Percentiles rank a stretch among this genome's conserved stretches.
phyloP scores from a whole-genome alignment of 1,140 invertebrate species.

The Helicoverpa zea region DNA sequence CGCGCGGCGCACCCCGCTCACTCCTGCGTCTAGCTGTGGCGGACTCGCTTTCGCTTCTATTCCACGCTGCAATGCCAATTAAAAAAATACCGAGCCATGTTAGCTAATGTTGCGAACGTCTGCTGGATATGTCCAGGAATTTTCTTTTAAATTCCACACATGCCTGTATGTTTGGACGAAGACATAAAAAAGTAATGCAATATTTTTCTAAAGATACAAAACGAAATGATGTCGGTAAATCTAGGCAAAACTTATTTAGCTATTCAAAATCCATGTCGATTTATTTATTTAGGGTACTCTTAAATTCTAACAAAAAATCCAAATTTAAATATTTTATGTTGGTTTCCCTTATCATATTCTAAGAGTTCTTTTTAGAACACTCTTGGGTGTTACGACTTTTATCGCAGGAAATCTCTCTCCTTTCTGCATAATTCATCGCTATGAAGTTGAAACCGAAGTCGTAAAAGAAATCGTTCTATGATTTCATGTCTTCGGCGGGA shows the following conservation, averaged over 20 bases:
- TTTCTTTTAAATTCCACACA: neutral
- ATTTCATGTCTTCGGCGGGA: slow-evolving; percentile 83
- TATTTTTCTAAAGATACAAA: too few species aligned
- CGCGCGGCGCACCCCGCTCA: slow-evolving; percentile 72
- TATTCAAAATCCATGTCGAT: slow-evolving; percentile 8
- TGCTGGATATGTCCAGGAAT: slow-evolving; percentile 11
- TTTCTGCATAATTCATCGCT: slow-evolving; percentile 85
- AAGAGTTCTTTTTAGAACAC: slow-evolving; percentile 77
- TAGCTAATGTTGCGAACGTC: slow-evolving; percentile 18
- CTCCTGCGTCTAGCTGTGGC: slow-evolving; percentile 65
- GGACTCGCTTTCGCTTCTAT: slow-evolving; percentile 54
- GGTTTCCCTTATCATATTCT: slow-evolving; percentile 58
- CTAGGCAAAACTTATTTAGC: neutral
- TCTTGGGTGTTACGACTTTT: slow-evolving; percentile 84
- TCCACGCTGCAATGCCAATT: slow-evolving; percentile 53
- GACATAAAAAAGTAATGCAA: neutral
- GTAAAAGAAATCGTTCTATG: slow-evolving; percentile 86
- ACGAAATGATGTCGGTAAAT: neutral
- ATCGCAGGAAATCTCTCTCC: slow-evolving; percentile 84
- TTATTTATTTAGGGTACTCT: slow-evolving; percentile 13
- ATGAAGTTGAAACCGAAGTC: slow-evolving; percentile 86
- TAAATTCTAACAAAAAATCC: slow-evolving; percentile 22
- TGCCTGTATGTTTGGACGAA: neutral
- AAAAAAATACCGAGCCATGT: slow-evolving; percentile 46
- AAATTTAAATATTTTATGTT: slow-evolving; percentile 54